A percentile compares a stretch with the other conserved stretches of the same genome.
Evolutionary conservation across 2,888 invertebrate genomes (phyloP).

Genomic region (Melieria picta): DNA sequence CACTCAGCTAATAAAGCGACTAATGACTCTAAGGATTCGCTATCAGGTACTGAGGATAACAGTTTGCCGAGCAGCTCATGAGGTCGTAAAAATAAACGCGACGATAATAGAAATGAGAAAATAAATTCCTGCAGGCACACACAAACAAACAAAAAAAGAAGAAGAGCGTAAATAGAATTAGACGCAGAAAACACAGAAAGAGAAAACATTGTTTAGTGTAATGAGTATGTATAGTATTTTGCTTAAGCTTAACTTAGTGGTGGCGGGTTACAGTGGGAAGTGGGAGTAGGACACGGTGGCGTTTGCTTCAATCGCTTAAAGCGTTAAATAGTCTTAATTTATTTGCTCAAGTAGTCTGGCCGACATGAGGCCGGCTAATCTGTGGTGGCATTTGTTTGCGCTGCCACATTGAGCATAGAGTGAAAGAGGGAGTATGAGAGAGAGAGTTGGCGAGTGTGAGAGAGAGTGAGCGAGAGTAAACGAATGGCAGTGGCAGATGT

Average conservation of each 20-base stretch:
- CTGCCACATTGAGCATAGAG: not conserved
- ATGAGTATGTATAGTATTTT: not conserved
- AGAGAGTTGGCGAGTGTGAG: too few relatives aligned
- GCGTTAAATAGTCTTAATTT: constrained; percentile 33
- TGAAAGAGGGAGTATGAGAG: not conserved
- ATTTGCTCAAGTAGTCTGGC: constrained; percentile 15
- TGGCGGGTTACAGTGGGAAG: constrained; percentile 3
- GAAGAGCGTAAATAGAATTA: constrained; percentile 21
- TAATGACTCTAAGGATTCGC: constrained; percentile 63
- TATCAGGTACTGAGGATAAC: constrained; percentile 64
- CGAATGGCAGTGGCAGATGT: too few relatives aligned
- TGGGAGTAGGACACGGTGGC: not conserved
- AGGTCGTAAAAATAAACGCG: constrained; percentile 65
- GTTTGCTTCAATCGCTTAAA: constrained; percentile 21
- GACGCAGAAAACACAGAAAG: constrained; percentile 20
- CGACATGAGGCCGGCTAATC: too few relatives aligned
- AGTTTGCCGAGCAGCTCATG: constrained; percentile 65
- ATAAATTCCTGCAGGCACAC: constrained; percentile 59
- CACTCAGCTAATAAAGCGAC: constrained; percentile 64
- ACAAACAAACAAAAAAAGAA: not conserved
- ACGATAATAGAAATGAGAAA: constrained; percentile 66
- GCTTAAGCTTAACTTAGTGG: constrained; percentile 6
- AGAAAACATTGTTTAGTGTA: constrained; percentile 11
- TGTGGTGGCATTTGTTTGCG: not conserved
- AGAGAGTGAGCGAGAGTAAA: too few relatives aligned